Evolutionary conservation across 2,113 vertebrate species (phyloP), one percentile per base, ranked within the genome.

Genomic region (Platichthys flesus): DNA sequence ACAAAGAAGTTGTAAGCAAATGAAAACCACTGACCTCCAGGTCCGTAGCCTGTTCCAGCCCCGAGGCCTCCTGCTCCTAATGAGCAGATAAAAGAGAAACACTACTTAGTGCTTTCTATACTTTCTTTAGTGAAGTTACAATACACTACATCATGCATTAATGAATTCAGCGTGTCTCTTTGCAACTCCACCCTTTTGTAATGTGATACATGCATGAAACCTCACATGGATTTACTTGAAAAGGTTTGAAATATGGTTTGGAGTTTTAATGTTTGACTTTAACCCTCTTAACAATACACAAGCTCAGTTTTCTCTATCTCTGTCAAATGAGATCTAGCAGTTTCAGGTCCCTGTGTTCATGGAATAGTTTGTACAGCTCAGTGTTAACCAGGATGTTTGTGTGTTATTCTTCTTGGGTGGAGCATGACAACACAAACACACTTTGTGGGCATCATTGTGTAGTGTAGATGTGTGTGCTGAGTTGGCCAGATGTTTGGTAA

Each of bases 11-110:
- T 57, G 12, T 54, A 28, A 24, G 31, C 20, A 37, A 35, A 77
- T 73, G 7, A 57, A 84, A 79, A 66, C 23, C 40, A 75, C 79
- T 82, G n/a, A 92, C 91, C 86, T 86, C 81, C 88, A 57, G 85
- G 84, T 62, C 35, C n/a, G 24, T 69, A 69, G 31, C 85, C 71
- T 60, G 76, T 66, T 71, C 79, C 84, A 45, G 87, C 24, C 20
- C 87, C 87, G 4, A 23, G 51, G 18, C 87, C 79, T 24, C 84
- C 88, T 79, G 75, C 59, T 52, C 86, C 86, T 85, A 60, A 77
- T 63, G 18, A 64, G 59, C 28, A 85, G 62, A 80, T 62, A 8
- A 18, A 67, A 82, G 31, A 63, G 21, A 60, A 55, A 51, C 12
- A 57, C 4, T 23, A 24, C 28, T 69, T 71, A 77, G 59, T 67